A percentile compares a stretch with the other conserved stretches of the same genome.
Evolutionary conservation across 2,888 invertebrate species (phyloP).

Genomic region (Tetranychus piercei): DNA sequence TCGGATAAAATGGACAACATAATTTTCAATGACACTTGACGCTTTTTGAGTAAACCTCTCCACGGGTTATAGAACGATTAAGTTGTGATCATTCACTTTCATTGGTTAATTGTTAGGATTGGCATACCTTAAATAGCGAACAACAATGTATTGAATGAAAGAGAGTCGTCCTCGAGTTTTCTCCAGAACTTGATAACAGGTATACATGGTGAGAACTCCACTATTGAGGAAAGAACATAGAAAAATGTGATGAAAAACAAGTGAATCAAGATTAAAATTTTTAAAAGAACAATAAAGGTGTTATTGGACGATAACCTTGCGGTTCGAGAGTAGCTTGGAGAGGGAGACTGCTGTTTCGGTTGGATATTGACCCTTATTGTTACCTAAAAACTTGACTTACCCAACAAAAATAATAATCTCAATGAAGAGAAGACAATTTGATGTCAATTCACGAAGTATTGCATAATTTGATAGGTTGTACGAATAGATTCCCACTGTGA

Average conservation of each 20-base stretch:
- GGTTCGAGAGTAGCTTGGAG: too few relatives aligned
- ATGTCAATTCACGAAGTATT: not conserved
- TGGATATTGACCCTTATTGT: not conserved
- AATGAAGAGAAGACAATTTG: not conserved
- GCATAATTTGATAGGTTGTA: not conserved
- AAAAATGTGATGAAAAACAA: too few relatives aligned
- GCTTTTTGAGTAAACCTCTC: too few relatives aligned
- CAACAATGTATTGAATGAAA: not conserved
- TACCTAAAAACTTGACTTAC: not conserved
- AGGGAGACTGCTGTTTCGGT: not conserved
- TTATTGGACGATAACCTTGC: too few relatives aligned
- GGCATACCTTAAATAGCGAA: not conserved
- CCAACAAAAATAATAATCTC: not conserved
- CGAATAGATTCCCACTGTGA: not conserved
- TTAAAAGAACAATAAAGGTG: not conserved
- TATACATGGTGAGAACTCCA: not conserved
- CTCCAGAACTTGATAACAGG: slow-evolving; percentile 1
- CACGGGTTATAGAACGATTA: not conserved
- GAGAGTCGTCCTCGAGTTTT: slow-evolving; percentile 2
- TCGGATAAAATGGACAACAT: too few relatives aligned
- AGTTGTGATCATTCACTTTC: not conserved
- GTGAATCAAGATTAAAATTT: too few relatives aligned
- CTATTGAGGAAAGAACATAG: not conserved
- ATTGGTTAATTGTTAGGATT: too few relatives aligned
- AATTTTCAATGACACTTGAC: too few relatives aligned